Conservation (phyloP, 2,797 vertebrate genomes). For the Alca torda region DNA sequence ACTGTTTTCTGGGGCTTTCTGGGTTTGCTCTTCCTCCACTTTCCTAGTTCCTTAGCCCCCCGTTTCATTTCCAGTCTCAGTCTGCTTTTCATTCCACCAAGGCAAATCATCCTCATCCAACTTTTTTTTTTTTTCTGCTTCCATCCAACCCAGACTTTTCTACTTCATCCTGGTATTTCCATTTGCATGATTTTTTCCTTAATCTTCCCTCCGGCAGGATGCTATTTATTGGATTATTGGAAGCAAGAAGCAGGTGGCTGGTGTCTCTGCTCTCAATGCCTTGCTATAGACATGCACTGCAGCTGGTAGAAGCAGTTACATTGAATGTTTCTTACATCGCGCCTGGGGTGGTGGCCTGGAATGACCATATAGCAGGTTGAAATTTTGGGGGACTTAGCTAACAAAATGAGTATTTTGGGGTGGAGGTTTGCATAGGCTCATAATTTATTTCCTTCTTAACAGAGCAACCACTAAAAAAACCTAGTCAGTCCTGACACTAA, state of each 20-base stretch:
- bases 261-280: neutral
- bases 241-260: neutral
- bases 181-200: neutral
- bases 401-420: neutral
- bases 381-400: neutral
- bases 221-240: neutral
- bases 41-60: neutral
- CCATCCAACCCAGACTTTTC: neutral
- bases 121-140: neutral
- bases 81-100: neutral
- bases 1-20: neutral
- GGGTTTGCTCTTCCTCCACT: neutral
- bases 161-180: neutral
- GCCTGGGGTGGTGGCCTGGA: neutral
- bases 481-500: neutral
- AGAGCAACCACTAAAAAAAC: neutral
- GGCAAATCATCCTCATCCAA: neutral
- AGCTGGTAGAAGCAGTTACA: neutral
- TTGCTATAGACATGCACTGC: neutral
- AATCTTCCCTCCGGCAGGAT: neutral
- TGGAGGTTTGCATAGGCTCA: neutral
- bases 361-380: neutral
- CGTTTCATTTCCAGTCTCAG: neutral
- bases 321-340: neutral
- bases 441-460: neutral